Base-by-base conservation (phyloP, 2,113 vertebrate species). In the Tapirus terrestris region DNA sequence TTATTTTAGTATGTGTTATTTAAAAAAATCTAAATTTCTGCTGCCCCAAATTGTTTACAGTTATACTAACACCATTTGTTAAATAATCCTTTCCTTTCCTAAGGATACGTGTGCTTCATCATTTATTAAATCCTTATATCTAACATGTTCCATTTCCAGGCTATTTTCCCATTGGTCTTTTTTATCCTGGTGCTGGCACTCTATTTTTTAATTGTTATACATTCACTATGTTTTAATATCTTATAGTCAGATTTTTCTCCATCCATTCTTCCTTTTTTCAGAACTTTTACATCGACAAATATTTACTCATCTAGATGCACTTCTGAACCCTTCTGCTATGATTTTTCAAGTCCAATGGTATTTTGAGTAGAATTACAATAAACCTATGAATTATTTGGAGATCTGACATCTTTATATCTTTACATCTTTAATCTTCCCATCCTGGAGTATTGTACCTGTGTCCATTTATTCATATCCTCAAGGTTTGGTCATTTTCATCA, bases 21-120 rank as follows among this genome's bases (percentile, higher is more conserved):
- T 84, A 31, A 39, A 60, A 90, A 90, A 73, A 92, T 60, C 65
- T 85, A 84, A 94, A 80, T 53, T 79, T 86, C 21, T 95, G 43
- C 81, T 92, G 80, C 14, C 89, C 60, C 31, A 80, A 94, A 93
- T 53, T 53, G 51, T 13, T 93, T 91, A 58, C 20, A 83, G 25
- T 33, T 82, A 73, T 58, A 95, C 6, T 84, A 85, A 90, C 23
- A 96, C 31, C 8, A 72, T 96, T 70, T 93, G 82, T 97, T 87
- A 96, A 91, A 91, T 67, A 93, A 91, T 33, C 29, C 33, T 93
- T 70, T 29, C 31, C 23, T 72, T 93, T 33, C 36, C 56, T 91
- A 65, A 65, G 9, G 45, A 58, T 77, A 80, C 13, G 7, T 77
- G 10, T 82, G 60, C 33, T 93, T 84, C 61, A 72, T 68, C n/a